Percentiles rank a stretch among this genome's conserved stretches.
These are phyloP conservation scores for Spinibarbus caldwelli DNA, from an alignment of 2,797 vertebrate species.

Conservation along the genomic window DNA sequence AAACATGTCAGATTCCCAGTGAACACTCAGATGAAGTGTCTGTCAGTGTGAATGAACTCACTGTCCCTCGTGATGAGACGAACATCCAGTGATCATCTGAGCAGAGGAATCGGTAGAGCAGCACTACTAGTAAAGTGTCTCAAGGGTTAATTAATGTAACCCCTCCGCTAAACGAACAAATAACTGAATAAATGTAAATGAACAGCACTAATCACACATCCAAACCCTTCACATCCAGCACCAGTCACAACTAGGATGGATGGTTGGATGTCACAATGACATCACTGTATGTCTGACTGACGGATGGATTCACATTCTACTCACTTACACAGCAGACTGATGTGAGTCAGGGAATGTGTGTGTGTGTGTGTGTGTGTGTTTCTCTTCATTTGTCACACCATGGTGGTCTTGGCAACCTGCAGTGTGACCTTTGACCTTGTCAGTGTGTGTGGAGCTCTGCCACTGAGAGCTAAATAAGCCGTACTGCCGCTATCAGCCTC, in stretches of 20 bases:
- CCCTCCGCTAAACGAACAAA: too few relatives aligned
- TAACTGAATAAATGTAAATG: too few relatives aligned
- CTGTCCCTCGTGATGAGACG: too few relatives aligned
- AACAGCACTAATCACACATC: too few relatives aligned
- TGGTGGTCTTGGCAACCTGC: slow-evolving; percentile 76
- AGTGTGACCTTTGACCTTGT: slow-evolving; percentile 60
- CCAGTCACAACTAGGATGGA: background rate
- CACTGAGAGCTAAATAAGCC: slow-evolving; percentile 73
- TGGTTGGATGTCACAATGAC: background rate
- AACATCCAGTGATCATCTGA: too few relatives aligned
- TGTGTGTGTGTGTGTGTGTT: slow-evolving; percentile 50
- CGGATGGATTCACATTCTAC: background rate
- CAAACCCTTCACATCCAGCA: too few relatives aligned
- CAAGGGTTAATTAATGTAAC: too few relatives aligned
- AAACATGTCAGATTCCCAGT: too few relatives aligned
- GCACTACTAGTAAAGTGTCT: too few relatives aligned
- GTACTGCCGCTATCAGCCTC: slow-evolving; percentile 62
- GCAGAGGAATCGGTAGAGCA: too few relatives aligned
- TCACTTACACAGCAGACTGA: background rate
- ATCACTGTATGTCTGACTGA: background rate
- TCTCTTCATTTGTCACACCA: slow-evolving; percentile 57
- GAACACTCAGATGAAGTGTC: too few relatives aligned
- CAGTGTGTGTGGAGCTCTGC: slow-evolving; percentile 63
- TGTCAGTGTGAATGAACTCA: too few relatives aligned
- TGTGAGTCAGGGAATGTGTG: slow-evolving; percentile 49